Percentiles rank a stretch among this genome's conserved stretches.
Conservation (phyloP, 2,797 vertebrate genomes). For the Scleropages formosus region DNA sequence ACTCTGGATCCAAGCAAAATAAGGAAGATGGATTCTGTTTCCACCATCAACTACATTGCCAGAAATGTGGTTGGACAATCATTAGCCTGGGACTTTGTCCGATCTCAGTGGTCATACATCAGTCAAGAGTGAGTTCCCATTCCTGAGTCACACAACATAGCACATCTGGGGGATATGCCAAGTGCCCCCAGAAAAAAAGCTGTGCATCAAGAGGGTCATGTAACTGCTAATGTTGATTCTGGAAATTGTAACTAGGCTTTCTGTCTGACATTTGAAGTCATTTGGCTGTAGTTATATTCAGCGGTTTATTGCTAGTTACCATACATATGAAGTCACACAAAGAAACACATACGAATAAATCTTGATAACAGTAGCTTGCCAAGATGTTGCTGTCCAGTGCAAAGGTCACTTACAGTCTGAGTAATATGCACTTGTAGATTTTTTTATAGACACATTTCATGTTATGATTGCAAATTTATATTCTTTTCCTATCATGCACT, state of each 20-base stretch:
- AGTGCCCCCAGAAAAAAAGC: too few relatives aligned
- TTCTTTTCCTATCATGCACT: too few relatives aligned
- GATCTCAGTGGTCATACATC: slow-evolving; percentile 72
- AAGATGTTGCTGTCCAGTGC: slow-evolving; percentile 27
- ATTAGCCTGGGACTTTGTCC: slow-evolving; percentile 87
- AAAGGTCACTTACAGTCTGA: slow-evolving; percentile 44
- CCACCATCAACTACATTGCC: slow-evolving; percentile 71
- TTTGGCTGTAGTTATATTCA: not conserved
- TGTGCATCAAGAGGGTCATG: not conserved
- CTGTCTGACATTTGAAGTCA: not conserved
- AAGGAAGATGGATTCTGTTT: slow-evolving; percentile 71
- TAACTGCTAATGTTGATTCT: not conserved
- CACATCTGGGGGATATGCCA: too few relatives aligned
- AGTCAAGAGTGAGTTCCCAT: slow-evolving; percentile 70
- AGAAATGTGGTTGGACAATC: slow-evolving; percentile 75
- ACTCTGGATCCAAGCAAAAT: slow-evolving; percentile 74
- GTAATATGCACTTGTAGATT: slow-evolving; percentile 27
- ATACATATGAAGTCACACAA: not conserved
- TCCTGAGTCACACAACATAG: not conserved
- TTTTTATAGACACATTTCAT: not conserved
- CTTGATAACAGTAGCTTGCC: slow-evolving; percentile 29
- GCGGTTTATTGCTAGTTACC: not conserved
- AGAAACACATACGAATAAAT: not conserved
- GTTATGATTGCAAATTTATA: not conserved
- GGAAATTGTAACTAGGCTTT: not conserved